Evolutionary conservation across 2,113 vertebrate genomes (phyloP).

Genomic region (Orthochromis malagaraziensis): DNA sequence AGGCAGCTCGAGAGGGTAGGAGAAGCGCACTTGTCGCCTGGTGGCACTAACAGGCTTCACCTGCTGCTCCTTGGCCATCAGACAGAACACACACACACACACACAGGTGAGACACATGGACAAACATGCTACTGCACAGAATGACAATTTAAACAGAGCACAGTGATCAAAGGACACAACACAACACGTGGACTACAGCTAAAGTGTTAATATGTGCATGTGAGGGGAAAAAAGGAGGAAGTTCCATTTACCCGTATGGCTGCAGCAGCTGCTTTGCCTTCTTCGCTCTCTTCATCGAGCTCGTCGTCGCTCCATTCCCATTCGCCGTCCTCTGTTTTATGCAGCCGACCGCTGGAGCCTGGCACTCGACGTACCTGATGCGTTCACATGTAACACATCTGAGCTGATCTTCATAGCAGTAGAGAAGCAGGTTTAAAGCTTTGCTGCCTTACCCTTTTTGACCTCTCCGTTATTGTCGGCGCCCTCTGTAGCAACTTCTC

Average conservation of each 20-base stretch:
- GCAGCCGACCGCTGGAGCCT: conserved; percentile 92
- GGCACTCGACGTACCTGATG: conserved; percentile 88
- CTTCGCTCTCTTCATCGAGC: conserved; percentile 92
- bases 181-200: neutral
- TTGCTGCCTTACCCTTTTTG: conserved; percentile 80
- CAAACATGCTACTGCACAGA: conserved; percentile 42
- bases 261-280: conserved; percentile 83
- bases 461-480: conserved; percentile 91
- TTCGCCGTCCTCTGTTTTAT: conserved; percentile 94
- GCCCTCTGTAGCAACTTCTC: conserved; percentile 89
- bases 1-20: conserved; percentile 76
- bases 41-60: conserved; percentile 66
- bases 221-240: neutral
- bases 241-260: conserved; percentile 59
- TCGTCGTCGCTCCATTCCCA: conserved; percentile 99
- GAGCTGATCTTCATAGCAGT: neutral
- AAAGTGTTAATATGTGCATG: neutral
- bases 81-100: conserved; percentile 48
- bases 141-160: conserved; percentile 16
- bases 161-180: neutral
- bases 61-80: conserved; percentile 73
- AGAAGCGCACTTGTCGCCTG: conserved; percentile 78
- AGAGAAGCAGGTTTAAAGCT: neutral
- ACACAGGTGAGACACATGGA: conserved; percentile 28
- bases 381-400: neutral